Evolutionary conservation across 2,797 vertebrate species (phyloP).

Genomic region (Lateolabrax maculatus): DNA sequence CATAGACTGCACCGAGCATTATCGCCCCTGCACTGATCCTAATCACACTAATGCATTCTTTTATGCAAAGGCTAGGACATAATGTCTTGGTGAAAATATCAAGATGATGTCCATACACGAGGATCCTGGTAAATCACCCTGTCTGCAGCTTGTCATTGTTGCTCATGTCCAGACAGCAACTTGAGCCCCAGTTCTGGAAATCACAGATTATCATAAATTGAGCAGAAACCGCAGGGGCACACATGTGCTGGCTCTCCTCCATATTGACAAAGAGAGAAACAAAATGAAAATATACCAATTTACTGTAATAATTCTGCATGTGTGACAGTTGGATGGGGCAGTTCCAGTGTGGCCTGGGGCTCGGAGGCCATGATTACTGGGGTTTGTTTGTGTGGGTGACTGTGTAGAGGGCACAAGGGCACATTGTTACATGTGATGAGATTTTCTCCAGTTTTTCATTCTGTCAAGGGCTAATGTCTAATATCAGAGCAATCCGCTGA

Average conservation of each 20-base stretch:
- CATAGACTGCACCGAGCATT: slow-evolving; percentile 36
- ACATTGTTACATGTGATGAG: slow-evolving; percentile 16
- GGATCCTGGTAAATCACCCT: slow-evolving; percentile 19
- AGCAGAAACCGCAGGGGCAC: background rate
- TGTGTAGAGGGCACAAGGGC: background rate
- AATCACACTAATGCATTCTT: slow-evolving; percentile 62
- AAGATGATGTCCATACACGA: slow-evolving; percentile 29
- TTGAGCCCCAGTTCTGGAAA: slow-evolving; percentile 1
- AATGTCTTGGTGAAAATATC: slow-evolving; percentile 44
- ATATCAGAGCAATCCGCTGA: slow-evolving; percentile 39
- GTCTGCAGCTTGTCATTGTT: slow-evolving; percentile 33
- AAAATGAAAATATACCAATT: background rate
- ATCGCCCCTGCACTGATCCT: slow-evolving; percentile 44
- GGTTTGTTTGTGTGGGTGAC: slow-evolving; percentile 14
- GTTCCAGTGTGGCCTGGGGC: background rate
- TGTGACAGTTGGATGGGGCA: background rate
- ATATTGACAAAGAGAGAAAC: background rate
- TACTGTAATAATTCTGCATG: slow-evolving; percentile 5
- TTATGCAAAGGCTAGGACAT: slow-evolving; percentile 52
- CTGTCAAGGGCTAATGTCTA: slow-evolving; percentile 28
- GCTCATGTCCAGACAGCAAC: slow-evolving; percentile 7
- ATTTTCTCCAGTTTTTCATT: slow-evolving; percentile 24
- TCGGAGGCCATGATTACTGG: background rate
- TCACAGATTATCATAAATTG: slow-evolving; percentile 13
- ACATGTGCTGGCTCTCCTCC: background rate